Conservation (phyloP, 2,888 invertebrate genomes). For the Venustoraphidia nigricollis region DNA sequence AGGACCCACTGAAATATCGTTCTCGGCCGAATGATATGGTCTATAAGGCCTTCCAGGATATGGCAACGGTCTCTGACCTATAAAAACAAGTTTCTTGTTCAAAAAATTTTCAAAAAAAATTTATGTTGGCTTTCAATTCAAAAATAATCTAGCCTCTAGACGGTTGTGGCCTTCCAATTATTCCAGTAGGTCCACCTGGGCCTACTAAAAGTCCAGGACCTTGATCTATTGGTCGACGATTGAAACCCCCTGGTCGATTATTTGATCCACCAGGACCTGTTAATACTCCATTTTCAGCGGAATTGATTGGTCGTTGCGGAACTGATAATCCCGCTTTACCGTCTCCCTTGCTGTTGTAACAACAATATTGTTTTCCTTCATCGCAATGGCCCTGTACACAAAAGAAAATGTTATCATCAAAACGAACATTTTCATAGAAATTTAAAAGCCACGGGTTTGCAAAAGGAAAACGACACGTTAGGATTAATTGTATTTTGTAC, state of each 20-base stretch:
- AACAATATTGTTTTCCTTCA: conserved; percentile 45
- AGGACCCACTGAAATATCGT: conserved; percentile 29
- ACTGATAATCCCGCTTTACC: conserved; percentile 18
- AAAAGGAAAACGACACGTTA: background rate
- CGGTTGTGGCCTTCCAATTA: conserved; percentile 25
- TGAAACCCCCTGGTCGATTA: conserved; percentile 12
- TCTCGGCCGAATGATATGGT: conserved; percentile 11
- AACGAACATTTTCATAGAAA: background rate
- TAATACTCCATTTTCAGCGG: conserved; percentile 27
- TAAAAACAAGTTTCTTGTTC: too few species aligned
- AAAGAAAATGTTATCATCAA: background rate
- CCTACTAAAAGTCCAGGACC: conserved; percentile 25
- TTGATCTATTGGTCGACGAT: conserved; percentile 2
- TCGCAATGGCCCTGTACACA: conserved; percentile 44
- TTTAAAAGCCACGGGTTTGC: background rate
- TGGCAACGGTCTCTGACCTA: background rate
- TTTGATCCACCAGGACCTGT: conserved; percentile 29
- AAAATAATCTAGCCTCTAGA: background rate
- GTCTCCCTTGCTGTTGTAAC: conserved; percentile 29
- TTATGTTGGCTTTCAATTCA: too few species aligned
- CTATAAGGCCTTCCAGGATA: conserved; percentile 2
- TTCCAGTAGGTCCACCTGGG: conserved; percentile 37
- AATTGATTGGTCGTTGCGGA: conserved; percentile 23
- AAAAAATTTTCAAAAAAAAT: too few species aligned
- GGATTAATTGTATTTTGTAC: background rate